phyloP scores from a whole-genome alignment of 1,140 invertebrate genomes.

The Penaeus indicus region DNA sequence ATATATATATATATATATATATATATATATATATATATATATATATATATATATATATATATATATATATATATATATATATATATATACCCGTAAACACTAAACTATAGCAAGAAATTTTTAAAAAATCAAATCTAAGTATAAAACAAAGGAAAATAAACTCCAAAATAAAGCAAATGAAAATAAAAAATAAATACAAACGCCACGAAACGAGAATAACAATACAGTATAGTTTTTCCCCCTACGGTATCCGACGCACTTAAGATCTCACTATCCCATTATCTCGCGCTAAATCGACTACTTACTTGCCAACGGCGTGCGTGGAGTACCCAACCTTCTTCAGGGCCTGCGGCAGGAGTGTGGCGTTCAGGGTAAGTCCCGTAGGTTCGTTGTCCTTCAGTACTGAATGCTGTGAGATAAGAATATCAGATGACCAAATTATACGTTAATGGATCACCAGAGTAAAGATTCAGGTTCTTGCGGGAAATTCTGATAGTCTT shows the following conservation, averaged over 20 bases:
- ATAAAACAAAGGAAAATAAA: too few species aligned
- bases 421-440: neutral
- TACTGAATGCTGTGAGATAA: slow-evolving; percentile 65
- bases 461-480: neutral
- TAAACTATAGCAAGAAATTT: too few species aligned
- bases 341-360: slow-evolving; percentile 72
- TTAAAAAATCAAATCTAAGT: too few species aligned
- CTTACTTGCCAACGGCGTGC: slow-evolving; percentile 73
- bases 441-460: neutral
- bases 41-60: slow-evolving; percentile 38
- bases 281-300: slow-evolving; percentile 22
- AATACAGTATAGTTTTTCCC: too few species aligned
- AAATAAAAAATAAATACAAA: too few species aligned
- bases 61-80: slow-evolving; percentile 20
- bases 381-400: slow-evolving; percentile 68
- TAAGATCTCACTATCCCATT: neutral
- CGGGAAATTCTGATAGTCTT: too few species aligned
- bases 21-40: slow-evolving; percentile 37
- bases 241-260: slow-evolving; percentile 74
- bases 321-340: slow-evolving; percentile 71
- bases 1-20: slow-evolving; percentile 30
- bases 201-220: too few species aligned
- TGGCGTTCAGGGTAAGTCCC: slow-evolving; percentile 69
- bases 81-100: neutral
- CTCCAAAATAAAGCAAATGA: too few species aligned